Evolutionary conservation across 37 sponge, comb jelly and placozoan species (phyloP).

Genomic region (Axinella damicornis): DNA sequence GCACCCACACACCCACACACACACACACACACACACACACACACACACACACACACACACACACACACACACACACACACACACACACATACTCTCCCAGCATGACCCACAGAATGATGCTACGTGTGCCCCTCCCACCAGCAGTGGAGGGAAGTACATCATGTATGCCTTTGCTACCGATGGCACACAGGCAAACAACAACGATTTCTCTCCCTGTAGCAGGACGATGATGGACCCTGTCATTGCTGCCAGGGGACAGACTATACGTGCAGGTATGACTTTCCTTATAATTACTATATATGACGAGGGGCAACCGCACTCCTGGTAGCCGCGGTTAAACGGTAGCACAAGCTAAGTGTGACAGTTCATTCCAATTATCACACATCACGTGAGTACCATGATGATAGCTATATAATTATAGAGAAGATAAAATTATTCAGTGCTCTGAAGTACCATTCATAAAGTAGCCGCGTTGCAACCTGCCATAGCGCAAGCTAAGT

Average conservation of each 20-base stretch:
- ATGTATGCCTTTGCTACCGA: slow-evolving; percentile 86
- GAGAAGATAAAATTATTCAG: no score
- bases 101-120: slow-evolving; percentile 24
- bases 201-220: slow-evolving; percentile 83
- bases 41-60: not conserved
- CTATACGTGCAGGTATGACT: not conserved
- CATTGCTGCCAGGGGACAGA: slow-evolving; percentile 30
- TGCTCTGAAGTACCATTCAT: no score
- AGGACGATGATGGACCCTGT: slow-evolving; percentile 48
- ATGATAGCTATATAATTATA: no score
- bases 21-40: slow-evolving; percentile 28
- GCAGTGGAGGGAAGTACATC: slow-evolving; percentile 79
- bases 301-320: no score
- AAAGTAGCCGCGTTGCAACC: no score
- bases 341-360: no score
- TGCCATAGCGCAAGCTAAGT: no score
- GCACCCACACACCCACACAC: no score
- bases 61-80: not conserved
- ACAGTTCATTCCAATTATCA: no score
- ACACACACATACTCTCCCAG: not conserved
- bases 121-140: slow-evolving; percentile 8
- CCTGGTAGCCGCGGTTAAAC: no score
- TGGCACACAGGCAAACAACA: slow-evolving; percentile 87
- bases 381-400: no score
- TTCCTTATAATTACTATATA: not conserved